Conservation (phyloP, 2,113 vertebrate species). For the Fulmarus glacialis region DNA sequence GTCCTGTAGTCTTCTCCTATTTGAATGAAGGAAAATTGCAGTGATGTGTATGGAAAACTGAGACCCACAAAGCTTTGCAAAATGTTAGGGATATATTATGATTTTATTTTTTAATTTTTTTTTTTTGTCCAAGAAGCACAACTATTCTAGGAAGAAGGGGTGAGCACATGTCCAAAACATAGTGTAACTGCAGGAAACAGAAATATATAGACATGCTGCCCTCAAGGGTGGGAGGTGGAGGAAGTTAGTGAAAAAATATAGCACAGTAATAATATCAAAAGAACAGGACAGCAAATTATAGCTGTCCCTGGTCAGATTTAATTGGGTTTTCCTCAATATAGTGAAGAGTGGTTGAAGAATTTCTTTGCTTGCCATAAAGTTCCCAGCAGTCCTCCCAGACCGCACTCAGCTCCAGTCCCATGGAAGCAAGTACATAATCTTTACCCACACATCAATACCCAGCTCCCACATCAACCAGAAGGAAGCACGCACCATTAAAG, state of each 20-base stretch:
- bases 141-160: neutral
- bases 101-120: neutral
- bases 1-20: neutral
- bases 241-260: constrained; percentile 43
- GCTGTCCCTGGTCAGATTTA: constrained; percentile 60
- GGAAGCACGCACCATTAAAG: constrained; percentile 55
- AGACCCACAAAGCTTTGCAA: neutral
- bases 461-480: constrained; percentile 44
- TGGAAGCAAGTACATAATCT: constrained; percentile 59
- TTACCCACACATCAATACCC: constrained; percentile 51
- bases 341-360: constrained; percentile 47
- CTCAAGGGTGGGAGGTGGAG: neutral
- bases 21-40: neutral
- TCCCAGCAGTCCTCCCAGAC: constrained; percentile 42
- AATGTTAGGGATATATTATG: neutral
- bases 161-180: neutral
- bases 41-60: neutral
- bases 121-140: neutral
- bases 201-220: neutral
- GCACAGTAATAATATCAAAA: constrained; percentile 41
- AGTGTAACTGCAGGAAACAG: constrained; percentile 18
- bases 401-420: constrained; percentile 50
- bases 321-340: constrained; percentile 46
- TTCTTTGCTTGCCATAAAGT: constrained; percentile 63
- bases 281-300: constrained; percentile 51